Base-by-base conservation (phyloP, 2,113 vertebrate genomes). In the Sterrhoptilus dennistouni region DNA sequence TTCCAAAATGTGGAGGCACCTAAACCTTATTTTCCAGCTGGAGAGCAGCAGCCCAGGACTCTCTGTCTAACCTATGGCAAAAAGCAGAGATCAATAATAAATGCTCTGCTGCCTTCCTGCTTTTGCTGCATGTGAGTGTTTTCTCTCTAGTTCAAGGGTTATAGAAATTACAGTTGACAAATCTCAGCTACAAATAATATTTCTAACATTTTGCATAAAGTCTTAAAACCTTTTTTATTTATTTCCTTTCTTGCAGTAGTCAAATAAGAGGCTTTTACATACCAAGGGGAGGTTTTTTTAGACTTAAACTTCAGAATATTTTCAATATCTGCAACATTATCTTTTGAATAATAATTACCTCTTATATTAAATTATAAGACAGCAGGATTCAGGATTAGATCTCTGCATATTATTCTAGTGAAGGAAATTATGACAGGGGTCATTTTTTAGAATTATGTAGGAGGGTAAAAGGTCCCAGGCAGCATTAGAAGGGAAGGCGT, bases 381-480 rank as follows among this genome's bases (percentile, higher is more conserved):
- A 97, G 97, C 97, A 97, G 98, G 97, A 98, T 98, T 98, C 98
- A 98, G 98, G 97, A 98, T 98, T 97, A 97, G 97, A 98, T 98
- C 97, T 98, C 97, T 97, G 96, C 97, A 95, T 98, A 98, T 98
- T 98, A 98, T 98, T 98, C 97, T 97, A 98, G 98, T 97, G 98
- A 98, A 97, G 98, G 98, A 98, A 98, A 99, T 98, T 98, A 98
- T 98, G 98, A 98, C 98, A 98, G 98, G 97, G 98, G 98, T 98
- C 98, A 98, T 99, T 98, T 98, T 99, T 99, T 99, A 98, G 99
- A 99, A 99, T 99, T 99, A 99, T 99, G 99, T 98, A 98, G 98
- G 98, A 98, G 99, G 98, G 98, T 98, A 98, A 98, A 98, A 98
- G 98, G 98, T 99, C 99, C 99, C 98, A 98, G 98, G 98, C 98